phyloP scores from a whole-genome alignment of 2,888 invertebrate genomes.

The Sialis lutaria region DNA sequence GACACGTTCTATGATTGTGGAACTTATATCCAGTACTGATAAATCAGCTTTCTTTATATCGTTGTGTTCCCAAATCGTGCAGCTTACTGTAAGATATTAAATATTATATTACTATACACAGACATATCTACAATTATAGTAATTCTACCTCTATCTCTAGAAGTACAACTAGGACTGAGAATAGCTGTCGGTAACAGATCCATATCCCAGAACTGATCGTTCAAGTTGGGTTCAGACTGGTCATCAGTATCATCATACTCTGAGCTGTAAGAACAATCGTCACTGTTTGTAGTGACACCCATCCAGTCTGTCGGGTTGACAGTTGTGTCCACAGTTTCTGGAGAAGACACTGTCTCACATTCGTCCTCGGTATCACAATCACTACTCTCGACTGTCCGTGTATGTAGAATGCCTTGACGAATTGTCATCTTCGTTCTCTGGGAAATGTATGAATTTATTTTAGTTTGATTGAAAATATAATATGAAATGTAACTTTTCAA shows the following conservation, averaged over 20 bases:
- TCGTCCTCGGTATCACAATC: constrained; percentile 41
- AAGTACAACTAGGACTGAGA: constrained; percentile 47
- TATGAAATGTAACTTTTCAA: too few species aligned
- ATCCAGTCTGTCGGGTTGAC: constrained; percentile 67
- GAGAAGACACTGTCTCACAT: constrained; percentile 38
- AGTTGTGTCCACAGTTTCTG: constrained; percentile 38
- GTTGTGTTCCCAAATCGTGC: constrained; percentile 85
- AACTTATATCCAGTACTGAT: constrained; percentile 87
- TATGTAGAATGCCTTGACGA: too few species aligned
- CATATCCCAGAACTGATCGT: constrained; percentile 42
- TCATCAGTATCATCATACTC: constrained; percentile 31
- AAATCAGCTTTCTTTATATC: constrained; percentile 86
- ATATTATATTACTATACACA: not conserved
- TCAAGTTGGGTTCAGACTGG: constrained; percentile 21
- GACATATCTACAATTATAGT: constrained; percentile 1
- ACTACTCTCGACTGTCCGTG: constrained; percentile 9
- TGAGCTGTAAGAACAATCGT: constrained; percentile 70
- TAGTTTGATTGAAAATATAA: too few species aligned
- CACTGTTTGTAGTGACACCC: constrained; percentile 77
- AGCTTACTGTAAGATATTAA: constrained; percentile 58
- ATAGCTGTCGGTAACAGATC: constrained; percentile 58
- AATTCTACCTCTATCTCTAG: constrained; percentile 54
- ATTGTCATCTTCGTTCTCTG: too few species aligned
- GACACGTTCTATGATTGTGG: constrained; percentile 81
- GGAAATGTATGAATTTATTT: too few species aligned